Conservation (phyloP, 2,797 vertebrate genomes). For the Macroramphosus scolopax region DNA sequence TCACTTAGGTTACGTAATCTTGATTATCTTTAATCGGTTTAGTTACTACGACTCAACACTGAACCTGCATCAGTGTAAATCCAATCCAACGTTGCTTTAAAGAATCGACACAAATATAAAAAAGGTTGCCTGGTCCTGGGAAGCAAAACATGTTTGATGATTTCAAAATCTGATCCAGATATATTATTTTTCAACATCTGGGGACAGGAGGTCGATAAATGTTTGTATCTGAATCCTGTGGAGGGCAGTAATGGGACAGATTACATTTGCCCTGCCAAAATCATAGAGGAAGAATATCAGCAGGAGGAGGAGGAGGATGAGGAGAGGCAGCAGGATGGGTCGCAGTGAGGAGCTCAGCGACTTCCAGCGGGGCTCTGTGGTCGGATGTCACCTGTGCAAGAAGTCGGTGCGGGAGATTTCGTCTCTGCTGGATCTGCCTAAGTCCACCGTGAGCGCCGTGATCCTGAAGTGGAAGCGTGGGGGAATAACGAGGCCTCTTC, state of each 20-base stretch:
- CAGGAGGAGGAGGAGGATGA: neutral
- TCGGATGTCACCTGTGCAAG: constrained; percentile 54
- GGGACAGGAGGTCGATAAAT: too few species aligned
- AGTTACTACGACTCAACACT: too few species aligned
- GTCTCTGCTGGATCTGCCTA: constrained; percentile 36
- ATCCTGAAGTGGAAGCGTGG: constrained; percentile 56
- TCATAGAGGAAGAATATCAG: constrained; percentile 6
- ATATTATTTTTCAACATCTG: too few species aligned
- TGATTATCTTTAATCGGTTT: too few species aligned
- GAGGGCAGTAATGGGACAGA: constrained; percentile 1
- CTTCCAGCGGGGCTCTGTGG: constrained; percentile 53
- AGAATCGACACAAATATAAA: too few species aligned
- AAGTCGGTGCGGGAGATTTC: constrained; percentile 56
- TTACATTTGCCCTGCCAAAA: neutral
- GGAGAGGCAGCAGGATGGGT: constrained; percentile 20
- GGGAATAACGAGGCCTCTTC: constrained; percentile 53
- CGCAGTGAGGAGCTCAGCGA: constrained; percentile 59
- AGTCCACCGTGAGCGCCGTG: constrained; percentile 54
- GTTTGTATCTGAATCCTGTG: constrained; percentile 5
- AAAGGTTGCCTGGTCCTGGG: too few species aligned
- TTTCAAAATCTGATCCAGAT: too few species aligned
- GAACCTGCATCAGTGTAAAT: too few species aligned
- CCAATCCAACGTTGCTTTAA: too few species aligned
- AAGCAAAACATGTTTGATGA: too few species aligned
- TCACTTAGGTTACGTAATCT: too few species aligned